These are phyloP conservation scores for Clamator glandarius DNA, from an alignment of 2,797 vertebrate genomes.

Conservation along the genomic window DNA sequence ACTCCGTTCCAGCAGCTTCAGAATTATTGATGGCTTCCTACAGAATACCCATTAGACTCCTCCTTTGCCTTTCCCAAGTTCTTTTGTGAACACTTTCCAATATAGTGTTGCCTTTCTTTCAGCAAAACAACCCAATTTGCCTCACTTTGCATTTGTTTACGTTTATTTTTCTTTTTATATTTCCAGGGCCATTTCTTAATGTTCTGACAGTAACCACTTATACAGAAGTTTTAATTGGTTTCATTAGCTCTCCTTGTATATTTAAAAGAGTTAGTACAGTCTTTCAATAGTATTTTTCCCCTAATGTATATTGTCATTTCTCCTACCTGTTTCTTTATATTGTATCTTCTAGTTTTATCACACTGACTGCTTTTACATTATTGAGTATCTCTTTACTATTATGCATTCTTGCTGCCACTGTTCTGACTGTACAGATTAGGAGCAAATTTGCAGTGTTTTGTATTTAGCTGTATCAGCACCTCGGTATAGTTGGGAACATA, in stretches of 20 bases:
- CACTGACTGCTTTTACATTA: background rate
- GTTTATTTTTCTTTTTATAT: background rate
- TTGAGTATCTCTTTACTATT: background rate
- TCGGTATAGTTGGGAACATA: too few relatives aligned
- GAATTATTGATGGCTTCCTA: background rate
- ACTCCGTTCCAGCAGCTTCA: background rate
- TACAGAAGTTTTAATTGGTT: background rate
- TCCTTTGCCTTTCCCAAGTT: background rate
- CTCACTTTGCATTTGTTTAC: slow-evolving; percentile 1
- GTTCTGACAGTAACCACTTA: background rate
- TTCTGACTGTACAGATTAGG: background rate
- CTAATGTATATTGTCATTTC: background rate
- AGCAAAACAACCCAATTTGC: background rate
- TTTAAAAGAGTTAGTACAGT: background rate
- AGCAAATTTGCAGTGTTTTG: background rate
- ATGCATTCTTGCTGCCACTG: background rate
- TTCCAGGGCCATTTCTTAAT: background rate
- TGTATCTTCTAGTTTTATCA: background rate
- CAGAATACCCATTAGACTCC: background rate
- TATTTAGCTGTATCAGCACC: background rate
- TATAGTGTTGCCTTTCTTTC: slow-evolving; percentile 1
- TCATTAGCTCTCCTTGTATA: background rate
- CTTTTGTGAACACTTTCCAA: background rate
- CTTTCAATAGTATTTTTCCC: background rate
- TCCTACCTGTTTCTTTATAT: background rate